Percentiles rank a stretch among this genome's conserved stretches.
Evolutionary conservation across 2,797 vertebrate species (phyloP).

Genomic region (Momotus momota): DNA sequence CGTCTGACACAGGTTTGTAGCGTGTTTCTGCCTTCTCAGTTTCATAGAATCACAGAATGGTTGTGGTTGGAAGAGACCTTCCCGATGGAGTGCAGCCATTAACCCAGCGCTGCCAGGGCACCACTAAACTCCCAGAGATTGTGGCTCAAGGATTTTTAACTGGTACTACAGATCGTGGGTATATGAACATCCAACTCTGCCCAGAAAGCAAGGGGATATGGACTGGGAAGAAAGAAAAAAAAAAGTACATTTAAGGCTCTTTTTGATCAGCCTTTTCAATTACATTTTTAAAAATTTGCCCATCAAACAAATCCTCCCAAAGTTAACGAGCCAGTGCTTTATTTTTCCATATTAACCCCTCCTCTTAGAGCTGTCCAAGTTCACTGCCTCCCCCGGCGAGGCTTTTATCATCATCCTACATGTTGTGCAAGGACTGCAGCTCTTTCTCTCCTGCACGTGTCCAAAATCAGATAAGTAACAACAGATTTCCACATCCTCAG

Average conservation of each 20-base stretch:
- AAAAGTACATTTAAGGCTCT: not conserved
- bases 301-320: not conserved
- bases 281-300: not conserved
- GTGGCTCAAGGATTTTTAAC: not conserved
- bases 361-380: conserved; percentile 22
- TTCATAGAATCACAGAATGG: not conserved
- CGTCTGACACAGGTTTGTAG: accelerated
- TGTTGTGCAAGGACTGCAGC: not conserved
- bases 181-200: not conserved
- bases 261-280: not conserved
- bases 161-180: not conserved
- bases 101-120: not conserved
- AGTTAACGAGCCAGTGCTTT: not conserved
- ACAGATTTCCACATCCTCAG: not conserved
- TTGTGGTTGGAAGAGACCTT: not conserved
- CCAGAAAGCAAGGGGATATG: not conserved
- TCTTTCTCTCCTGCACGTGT: not conserved
- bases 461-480: not conserved
- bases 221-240: not conserved
- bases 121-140: no score
- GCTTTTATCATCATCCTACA: not conserved
- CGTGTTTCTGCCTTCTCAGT: accelerated
- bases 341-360: not conserved
- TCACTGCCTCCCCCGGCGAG: conserved; percentile 41
- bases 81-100: no score